Percentiles rank a stretch among this genome's conserved stretches.
These are phyloP conservation scores for Chaenocephalus aceratus DNA, from an alignment of 2,113 vertebrate genomes.

Conservation along the genomic window DNA sequence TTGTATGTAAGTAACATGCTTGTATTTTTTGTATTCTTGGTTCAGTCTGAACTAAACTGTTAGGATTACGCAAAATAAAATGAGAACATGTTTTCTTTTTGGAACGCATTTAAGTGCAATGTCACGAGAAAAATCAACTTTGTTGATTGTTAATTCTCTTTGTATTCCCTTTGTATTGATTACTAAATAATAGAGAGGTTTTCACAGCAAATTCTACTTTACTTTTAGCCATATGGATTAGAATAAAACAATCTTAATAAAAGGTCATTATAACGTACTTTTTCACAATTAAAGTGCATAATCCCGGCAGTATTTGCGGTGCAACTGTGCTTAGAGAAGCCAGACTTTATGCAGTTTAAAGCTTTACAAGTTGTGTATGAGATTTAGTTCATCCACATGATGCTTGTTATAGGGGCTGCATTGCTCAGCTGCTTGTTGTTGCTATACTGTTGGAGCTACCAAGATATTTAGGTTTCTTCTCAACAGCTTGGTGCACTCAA, in stretches of 20 bases:
- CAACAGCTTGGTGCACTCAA: background rate
- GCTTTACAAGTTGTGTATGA: background rate
- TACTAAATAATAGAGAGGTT: background rate
- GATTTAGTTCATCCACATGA: background rate
- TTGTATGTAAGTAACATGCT: constrained; percentile 22
- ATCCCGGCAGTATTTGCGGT: background rate
- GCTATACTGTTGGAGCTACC: background rate
- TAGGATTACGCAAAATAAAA: background rate
- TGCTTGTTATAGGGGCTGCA: background rate
- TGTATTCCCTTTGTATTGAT: background rate
- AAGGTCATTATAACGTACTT: background rate
- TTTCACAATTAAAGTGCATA: background rate
- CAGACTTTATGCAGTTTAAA: background rate
- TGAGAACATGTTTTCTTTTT: background rate
- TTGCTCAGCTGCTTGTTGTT: background rate
- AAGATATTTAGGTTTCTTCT: background rate
- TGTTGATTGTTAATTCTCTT: background rate
- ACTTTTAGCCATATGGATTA: background rate
- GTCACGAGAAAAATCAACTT: background rate
- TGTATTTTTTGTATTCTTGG: background rate
- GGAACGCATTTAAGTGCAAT: background rate
- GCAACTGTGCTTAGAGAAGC: background rate
- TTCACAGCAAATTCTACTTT: background rate
- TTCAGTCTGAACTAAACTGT: background rate
- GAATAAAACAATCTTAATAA: background rate